Evolutionary conservation across 2,888 invertebrate species (phyloP).

Genomic region (Nezara viridula): DNA sequence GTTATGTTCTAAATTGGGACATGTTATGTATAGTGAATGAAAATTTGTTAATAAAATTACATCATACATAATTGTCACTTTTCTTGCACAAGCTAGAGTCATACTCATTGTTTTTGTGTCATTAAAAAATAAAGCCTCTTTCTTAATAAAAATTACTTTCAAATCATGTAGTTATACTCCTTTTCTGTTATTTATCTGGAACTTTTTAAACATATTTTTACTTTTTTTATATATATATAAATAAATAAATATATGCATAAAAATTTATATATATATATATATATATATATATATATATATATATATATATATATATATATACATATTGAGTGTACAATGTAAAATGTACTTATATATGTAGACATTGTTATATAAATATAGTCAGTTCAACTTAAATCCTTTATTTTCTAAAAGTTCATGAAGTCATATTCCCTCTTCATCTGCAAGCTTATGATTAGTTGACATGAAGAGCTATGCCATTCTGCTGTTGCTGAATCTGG

Average conservation of each 20-base stretch:
- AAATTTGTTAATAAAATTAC: constrained; percentile 24
- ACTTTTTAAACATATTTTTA: constrained; percentile 64
- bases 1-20: constrained; percentile 27
- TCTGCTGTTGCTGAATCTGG: constrained; percentile 85
- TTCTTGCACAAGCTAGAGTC: constrained; percentile 9
- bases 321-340: constrained; percentile 64
- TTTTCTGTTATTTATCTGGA: constrained; percentile 57
- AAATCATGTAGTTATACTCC: constrained; percentile 16
- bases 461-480: constrained; percentile 79
- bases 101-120: constrained; percentile 39
- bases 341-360: constrained; percentile 65
- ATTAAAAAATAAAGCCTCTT: constrained; percentile 27
- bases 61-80: constrained; percentile 26
- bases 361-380: constrained; percentile 65
- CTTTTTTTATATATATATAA: constrained; percentile 63
- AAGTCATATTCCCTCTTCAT: constrained; percentile 87
- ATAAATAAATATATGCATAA: constrained; percentile 59
- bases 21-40: constrained; percentile 37
- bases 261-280: constrained; percentile 64
- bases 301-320: constrained; percentile 63
- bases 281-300: constrained; percentile 60
- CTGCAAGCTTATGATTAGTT: constrained; percentile 79
- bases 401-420: constrained; percentile 81
- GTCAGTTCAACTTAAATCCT: constrained; percentile 63
- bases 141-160: constrained; percentile 6